A percentile compares a stretch with the other conserved stretches of the same genome.
phyloP scores from a whole-genome alignment of 2,113 vertebrate genomes.

The Planiliza haematocheilus region DNA sequence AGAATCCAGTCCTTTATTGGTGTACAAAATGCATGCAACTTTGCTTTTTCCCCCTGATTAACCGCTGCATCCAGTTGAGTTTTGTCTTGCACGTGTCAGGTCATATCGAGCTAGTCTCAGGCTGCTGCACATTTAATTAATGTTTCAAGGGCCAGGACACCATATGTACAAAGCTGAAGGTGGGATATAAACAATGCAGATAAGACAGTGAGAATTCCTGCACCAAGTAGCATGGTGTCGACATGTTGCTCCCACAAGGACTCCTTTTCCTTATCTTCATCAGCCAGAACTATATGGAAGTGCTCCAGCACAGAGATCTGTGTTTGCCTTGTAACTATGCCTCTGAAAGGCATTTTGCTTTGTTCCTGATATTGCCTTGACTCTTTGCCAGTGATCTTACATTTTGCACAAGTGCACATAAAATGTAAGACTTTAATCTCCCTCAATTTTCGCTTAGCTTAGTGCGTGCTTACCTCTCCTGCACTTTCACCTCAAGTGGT shows the following conservation, averaged over 20 bases:
- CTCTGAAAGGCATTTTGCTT: conserved; percentile 39
- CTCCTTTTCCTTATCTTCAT: conserved; percentile 23
- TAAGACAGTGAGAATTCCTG: conserved; percentile 2
- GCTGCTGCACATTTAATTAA: conserved; percentile 14
- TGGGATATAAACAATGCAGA: conserved; percentile 17
- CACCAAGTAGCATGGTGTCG: not conserved
- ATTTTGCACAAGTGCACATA: conserved; percentile 32
- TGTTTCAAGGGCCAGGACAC: conserved; percentile 4
- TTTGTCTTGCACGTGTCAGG: not conserved
- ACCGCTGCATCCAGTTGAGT: not conserved
- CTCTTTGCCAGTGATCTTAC: conserved; percentile 43
- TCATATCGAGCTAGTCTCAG: conserved; percentile 4
- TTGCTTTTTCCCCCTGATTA: conserved; percentile 19
- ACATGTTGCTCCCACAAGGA: not conserved
- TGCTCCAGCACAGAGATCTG: conserved; percentile 18
- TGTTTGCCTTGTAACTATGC: conserved; percentile 31
- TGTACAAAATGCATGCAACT: not conserved
- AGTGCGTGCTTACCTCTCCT: conserved; percentile 1
- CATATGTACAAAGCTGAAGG: conserved; percentile 20
- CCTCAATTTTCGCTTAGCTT: conserved; percentile 13
- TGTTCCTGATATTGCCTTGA: conserved; percentile 36
- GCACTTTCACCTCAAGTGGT: conserved; percentile 33
- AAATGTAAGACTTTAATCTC: conserved; percentile 33
- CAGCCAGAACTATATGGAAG: conserved; percentile 5
- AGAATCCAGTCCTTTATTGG: not conserved